These are phyloP conservation scores for Monarcha castaneiventris DNA, from an alignment of 2,113 vertebrate genomes.

Conservation along the genomic window DNA sequence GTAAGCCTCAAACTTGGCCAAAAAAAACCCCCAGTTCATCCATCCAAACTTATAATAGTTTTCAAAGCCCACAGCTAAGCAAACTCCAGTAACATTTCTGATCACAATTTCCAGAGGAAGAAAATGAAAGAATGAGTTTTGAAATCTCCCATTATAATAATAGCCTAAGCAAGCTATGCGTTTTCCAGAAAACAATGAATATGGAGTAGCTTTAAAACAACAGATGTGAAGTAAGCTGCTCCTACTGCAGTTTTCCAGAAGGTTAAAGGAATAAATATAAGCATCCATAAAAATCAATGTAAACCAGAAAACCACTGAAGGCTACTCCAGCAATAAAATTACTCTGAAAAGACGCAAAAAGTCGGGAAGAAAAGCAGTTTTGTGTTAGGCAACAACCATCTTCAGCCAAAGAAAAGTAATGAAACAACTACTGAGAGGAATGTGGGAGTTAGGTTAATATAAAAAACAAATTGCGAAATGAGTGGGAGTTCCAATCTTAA, in stretches of 20 bases:
- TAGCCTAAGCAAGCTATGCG: not conserved
- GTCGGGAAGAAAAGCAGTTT: not conserved
- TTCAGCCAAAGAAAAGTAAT: slow-evolving; percentile 6
- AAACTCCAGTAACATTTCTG: not conserved
- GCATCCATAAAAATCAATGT: not conserved
- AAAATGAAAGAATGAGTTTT: not conserved
- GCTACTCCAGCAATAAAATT: not conserved
- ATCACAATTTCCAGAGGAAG: not conserved
- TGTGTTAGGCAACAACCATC: not conserved
- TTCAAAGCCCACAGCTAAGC: not conserved
- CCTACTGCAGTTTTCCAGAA: not conserved
- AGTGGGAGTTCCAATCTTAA: not conserved
- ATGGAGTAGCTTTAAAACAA: not conserved
- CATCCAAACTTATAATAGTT: not conserved
- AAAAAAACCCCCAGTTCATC: accelerated
- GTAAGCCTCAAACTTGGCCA: not conserved
- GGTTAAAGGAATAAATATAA: not conserved
- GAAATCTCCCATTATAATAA: not conserved
- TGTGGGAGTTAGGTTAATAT: not conserved
- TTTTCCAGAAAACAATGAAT: not conserved
- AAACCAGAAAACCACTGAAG: not conserved
- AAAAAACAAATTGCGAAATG: not conserved
- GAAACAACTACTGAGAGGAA: not conserved
- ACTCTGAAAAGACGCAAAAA: not conserved
- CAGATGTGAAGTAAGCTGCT: not conserved